Evolutionary conservation across 2,888 invertebrate species (phyloP), one percentile per base, ranked within the genome.

Genomic region (Drosophila emarginata): DNA sequence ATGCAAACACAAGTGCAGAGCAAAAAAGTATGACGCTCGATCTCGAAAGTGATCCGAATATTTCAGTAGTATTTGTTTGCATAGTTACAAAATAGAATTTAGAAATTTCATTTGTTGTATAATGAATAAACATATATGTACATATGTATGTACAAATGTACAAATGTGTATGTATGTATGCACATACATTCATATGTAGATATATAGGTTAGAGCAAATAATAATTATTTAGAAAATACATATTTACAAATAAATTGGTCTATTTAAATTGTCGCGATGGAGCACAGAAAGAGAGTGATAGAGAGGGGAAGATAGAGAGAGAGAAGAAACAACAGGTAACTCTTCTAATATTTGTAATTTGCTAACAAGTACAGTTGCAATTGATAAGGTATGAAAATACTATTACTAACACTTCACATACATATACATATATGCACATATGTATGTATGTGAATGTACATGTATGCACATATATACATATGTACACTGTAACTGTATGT

Each of bases 1-100:
- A 77, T 71, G 78, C 79, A 80, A 87, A 86, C 78, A 89, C 89
- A 87, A 78, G 81, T 87, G 82, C 69, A 72, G 40, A 58, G 59
- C 65, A 66, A 61, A 61, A 36, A 66, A 71, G 51, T 67, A 64
- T 72, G 82, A 80, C 80, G 85, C 53, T 57, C 40, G 36, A 21
- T 57, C 45, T 61, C 68, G 60, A 71, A 77, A 79, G 56, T 67
- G 85, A 67, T 76, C 72, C 59, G 18, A 69, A 69, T 72, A 66
- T 67, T 71, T 68, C 56, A 54, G 36, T 32, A 54, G 28, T 45
- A 52, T 65, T 52, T 74, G 69, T 77, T 80, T 74, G 71, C 60
- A 68, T 58, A 73, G 77, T 80, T 80, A 85, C 86, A 85, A 71
- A 72, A 56, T 63, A 73, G 56, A 79, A 77, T 77, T 69, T 23